These are phyloP conservation scores for Cantharis rustica DNA, from an alignment of 2,888 invertebrate species.

Conservation along the genomic window DNA sequence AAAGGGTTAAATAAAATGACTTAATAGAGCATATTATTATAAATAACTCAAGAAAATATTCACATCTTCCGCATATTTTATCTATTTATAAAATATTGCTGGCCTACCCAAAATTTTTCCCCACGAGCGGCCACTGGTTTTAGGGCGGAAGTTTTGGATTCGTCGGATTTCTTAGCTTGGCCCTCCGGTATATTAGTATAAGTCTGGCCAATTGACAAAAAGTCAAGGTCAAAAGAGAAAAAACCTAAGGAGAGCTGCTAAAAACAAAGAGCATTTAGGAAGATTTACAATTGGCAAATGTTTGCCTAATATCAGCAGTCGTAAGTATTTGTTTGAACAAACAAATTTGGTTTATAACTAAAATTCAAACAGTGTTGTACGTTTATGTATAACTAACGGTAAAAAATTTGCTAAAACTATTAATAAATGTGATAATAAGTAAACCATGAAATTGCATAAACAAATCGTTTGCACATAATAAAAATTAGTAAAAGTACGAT, in stretches of 20 bases:
- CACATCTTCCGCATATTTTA: too few relatives aligned
- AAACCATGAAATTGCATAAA: neutral
- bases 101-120: too few relatives aligned
- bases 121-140: too few relatives aligned
- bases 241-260: neutral
- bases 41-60: too few relatives aligned
- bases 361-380: neutral
- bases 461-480: neutral
- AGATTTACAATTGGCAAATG: neutral
- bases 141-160: too few relatives aligned
- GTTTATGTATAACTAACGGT: neutral
- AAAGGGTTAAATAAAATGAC: too few relatives aligned
- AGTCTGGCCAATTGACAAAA: too few relatives aligned
- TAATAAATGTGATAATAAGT: neutral
- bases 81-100: too few relatives aligned
- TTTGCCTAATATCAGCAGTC: neutral
- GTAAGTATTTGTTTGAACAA: neutral
- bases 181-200: too few relatives aligned
- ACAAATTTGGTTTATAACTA: neutral
- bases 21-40: too few relatives aligned
- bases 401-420: neutral
- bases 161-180: too few relatives aligned
- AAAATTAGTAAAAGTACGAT: slow-evolving; percentile 4
- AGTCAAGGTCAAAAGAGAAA: too few relatives aligned
- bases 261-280: neutral